phyloP scores from a whole-genome alignment of 2,888 invertebrate genomes.

The Drosophila pullipes region DNA sequence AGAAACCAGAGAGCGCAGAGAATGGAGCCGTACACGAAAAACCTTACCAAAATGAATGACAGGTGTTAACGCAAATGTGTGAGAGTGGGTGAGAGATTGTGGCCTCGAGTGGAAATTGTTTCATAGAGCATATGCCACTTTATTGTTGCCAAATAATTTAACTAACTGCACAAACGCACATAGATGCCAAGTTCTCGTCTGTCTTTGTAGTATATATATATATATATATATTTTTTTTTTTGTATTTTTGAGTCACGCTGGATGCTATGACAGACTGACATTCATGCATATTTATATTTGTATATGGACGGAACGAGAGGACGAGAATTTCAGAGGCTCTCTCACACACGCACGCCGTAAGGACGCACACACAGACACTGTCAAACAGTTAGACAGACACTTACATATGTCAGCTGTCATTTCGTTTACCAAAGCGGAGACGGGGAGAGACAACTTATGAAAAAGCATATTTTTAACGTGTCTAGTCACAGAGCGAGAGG shows the following conservation, averaged over 20 bases:
- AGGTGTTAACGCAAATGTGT: constrained; percentile 26
- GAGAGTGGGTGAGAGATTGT: constrained; percentile 17
- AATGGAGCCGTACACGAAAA: constrained; percentile 5
- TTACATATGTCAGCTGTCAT: constrained; percentile 82
- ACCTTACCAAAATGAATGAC: constrained; percentile 39
- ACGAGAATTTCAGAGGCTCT: constrained; percentile 12
- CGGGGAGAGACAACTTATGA: constrained; percentile 44
- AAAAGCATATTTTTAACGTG: constrained; percentile 65
- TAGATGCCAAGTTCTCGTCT: background rate
- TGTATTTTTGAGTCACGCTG: constrained; percentile 29
- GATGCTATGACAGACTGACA: constrained; percentile 12
- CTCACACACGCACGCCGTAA: constrained; percentile 4
- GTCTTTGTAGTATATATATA: background rate
- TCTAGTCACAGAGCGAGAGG: constrained; percentile 41
- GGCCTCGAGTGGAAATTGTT: constrained; percentile 59
- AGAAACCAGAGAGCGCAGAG: constrained; percentile 8
- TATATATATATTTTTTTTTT: constrained; percentile 33
- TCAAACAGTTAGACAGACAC: constrained; percentile 62
- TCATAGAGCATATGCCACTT: constrained; percentile 72
- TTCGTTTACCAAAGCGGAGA: constrained; percentile 61
- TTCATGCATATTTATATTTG: constrained; percentile 6
- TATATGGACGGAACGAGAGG: constrained; percentile 1
- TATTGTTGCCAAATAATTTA: constrained; percentile 83
- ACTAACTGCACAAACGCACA: constrained; percentile 58
- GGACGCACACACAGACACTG: constrained; percentile 14